Conservation (phyloP, 1,140 invertebrate species). For the Anagrus nilaparvatae region DNA sequence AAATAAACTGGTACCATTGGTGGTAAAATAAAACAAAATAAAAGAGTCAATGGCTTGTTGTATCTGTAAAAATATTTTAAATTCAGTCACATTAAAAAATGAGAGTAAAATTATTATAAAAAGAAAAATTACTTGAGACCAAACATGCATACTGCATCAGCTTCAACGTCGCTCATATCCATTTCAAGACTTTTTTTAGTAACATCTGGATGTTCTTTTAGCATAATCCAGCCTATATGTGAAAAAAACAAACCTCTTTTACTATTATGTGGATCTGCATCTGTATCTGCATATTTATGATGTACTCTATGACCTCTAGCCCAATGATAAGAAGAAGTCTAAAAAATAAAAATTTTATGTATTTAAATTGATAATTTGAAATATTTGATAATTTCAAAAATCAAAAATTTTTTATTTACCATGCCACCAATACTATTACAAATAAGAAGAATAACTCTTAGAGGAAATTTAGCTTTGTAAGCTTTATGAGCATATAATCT, state of each 20-base stretch:
- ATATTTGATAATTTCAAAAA: not conserved
- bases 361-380: not conserved
- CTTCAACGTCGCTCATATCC: slow-evolving; percentile 6
- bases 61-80: slow-evolving; percentile 42
- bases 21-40: slow-evolving; percentile 63
- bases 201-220: slow-evolving; percentile 13
- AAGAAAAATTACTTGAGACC: not conserved
- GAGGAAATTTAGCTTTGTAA: slow-evolving; percentile 67
- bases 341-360: not conserved
- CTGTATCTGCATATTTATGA: slow-evolving; percentile 11
- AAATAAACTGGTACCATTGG: slow-evolving; percentile 56
- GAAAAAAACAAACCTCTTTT: slow-evolving; percentile 8
- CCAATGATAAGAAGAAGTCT: slow-evolving; percentile 1
- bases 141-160: slow-evolving; percentile 7
- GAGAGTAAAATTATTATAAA: not conserved
- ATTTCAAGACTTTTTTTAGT: slow-evolving; percentile 5
- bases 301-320: slow-evolving; percentile 8
- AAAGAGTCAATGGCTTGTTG: slow-evolving; percentile 56
- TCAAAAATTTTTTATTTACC: slow-evolving; percentile 1
- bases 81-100: not conserved
- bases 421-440: slow-evolving; percentile 22
- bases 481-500: slow-evolving; percentile 72
- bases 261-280: slow-evolving; percentile 13
- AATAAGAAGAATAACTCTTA: slow-evolving; percentile 57
- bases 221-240: slow-evolving; percentile 10